Percentiles rank a stretch among this genome's conserved stretches.
These are phyloP conservation scores for Megastigmus dorsalis DNA, from an alignment of 2,888 invertebrate genomes.

Conservation along the genomic window DNA sequence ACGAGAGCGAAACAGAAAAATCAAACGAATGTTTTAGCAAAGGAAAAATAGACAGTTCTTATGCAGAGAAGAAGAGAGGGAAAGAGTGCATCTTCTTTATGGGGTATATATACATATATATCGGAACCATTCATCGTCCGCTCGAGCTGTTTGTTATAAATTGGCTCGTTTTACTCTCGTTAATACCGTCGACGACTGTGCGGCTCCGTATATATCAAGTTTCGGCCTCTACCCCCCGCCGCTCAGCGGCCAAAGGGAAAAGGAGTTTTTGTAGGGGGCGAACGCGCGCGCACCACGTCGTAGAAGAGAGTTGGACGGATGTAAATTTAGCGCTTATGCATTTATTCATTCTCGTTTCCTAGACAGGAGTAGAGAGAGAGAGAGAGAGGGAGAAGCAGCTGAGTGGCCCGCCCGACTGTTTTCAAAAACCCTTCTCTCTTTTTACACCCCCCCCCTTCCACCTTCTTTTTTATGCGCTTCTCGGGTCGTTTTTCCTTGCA, in stretches of 20 bases:
- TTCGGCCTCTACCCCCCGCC: too few species aligned
- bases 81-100: neutral
- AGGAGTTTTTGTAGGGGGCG: neutral
- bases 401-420: too few species aligned
- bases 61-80: neutral
- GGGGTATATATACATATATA: too few species aligned
- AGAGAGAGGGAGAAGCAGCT: too few species aligned
- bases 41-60: neutral
- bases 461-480: too few species aligned
- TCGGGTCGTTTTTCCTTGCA: too few species aligned
- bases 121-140: neutral
- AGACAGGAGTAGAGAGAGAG: too few species aligned
- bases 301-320: constrained; percentile 53
- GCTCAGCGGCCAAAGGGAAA: neutral
- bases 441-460: too few species aligned
- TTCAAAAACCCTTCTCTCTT: too few species aligned
- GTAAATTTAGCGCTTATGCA: constrained; percentile 62
- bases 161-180: constrained; percentile 32
- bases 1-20: neutral
- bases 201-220: neutral
- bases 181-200: constrained; percentile 9
- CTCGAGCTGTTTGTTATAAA: constrained; percentile 34
- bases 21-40: neutral
- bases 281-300: too few species aligned
- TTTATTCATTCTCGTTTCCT: constrained; percentile 62